Evolutionary conservation across 92 coral and sea anemone genomes (phyloP).

Genomic region (Umimayanthus chanpuru): DNA sequence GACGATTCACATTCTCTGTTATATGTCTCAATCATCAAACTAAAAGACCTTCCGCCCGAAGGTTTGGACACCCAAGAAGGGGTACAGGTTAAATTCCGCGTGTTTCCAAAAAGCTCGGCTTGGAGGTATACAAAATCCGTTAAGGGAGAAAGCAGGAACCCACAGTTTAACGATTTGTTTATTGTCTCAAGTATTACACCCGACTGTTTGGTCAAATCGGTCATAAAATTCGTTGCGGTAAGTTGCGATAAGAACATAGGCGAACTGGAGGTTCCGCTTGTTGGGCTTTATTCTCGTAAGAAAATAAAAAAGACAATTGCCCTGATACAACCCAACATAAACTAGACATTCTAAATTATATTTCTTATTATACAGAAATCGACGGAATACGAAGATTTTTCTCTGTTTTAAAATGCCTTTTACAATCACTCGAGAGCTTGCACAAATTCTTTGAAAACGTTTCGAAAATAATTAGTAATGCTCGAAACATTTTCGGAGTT

Average conservation of each 20-base stretch:
- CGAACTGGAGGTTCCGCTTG: constrained; percentile 52
- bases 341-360: background rate
- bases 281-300: constrained; percentile 62
- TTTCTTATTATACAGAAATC: too few species aligned
- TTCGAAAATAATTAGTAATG: too few species aligned
- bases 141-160: constrained; percentile 20
- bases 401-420: too few species aligned
- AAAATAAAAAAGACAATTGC: constrained; percentile 67
- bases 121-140: constrained; percentile 63
- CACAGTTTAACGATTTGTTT: constrained; percentile 68
- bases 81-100: constrained; percentile 55
- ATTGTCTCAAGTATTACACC: constrained; percentile 61
- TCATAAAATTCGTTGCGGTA: constrained; percentile 55
- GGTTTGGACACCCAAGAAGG: constrained; percentile 23
- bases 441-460: too few species aligned
- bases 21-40: constrained; percentile 60
- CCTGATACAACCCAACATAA: constrained; percentile 32
- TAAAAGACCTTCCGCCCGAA: constrained; percentile 49
- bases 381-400: too few species aligned
- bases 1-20: constrained; percentile 55
- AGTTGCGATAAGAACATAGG: constrained; percentile 53
- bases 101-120: constrained; percentile 56
- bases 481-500: too few species aligned
- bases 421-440: too few species aligned
- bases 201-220: constrained; percentile 50